phyloP scores from a whole-genome alignment of 92 coral and sea anemone species.

The Zoanthus gigantus region DNA sequence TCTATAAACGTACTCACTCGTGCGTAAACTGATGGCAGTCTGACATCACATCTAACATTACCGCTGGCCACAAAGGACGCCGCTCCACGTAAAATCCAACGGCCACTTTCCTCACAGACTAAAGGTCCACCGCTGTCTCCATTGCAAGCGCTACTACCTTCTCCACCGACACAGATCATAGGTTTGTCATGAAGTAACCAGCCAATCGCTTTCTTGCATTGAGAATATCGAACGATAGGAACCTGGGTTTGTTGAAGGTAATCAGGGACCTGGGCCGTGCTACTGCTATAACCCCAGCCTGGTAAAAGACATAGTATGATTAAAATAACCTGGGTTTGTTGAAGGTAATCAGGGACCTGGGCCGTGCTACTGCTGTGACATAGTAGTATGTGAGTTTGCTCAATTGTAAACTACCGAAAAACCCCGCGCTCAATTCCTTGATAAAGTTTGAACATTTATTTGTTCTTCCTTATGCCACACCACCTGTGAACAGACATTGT shows the following conservation, averaged over 20 bases:
- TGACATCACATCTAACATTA: constrained; percentile 31
- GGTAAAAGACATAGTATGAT: neutral
- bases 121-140: constrained; percentile 39
- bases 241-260: constrained; percentile 26
- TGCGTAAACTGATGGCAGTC: constrained; percentile 32
- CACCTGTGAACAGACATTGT: no score
- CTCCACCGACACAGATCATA: constrained; percentile 31
- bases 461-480: no score
- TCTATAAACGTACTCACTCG: constrained; percentile 23
- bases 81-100: constrained; percentile 34
- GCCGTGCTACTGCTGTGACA: constrained; percentile 31
- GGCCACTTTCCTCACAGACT: constrained; percentile 33
- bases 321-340: neutral
- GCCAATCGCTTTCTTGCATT: constrained; percentile 15
- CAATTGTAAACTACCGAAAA: no score
- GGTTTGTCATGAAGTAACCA: constrained; percentile 36
- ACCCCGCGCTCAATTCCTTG: no score
- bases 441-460: no score
- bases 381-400: no score
- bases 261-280: constrained; percentile 25
- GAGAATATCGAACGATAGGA: constrained; percentile 3
- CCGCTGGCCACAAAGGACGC: constrained; percentile 40
- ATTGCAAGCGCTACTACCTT: constrained; percentile 34
- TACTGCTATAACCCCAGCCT: constrained; percentile 48
- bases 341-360: constrained; percentile 16